Evolutionary conservation across 2,888 invertebrate species (phyloP), one percentile per base, ranked within the genome.

Genomic region (Pristionchus exspectatus): DNA sequence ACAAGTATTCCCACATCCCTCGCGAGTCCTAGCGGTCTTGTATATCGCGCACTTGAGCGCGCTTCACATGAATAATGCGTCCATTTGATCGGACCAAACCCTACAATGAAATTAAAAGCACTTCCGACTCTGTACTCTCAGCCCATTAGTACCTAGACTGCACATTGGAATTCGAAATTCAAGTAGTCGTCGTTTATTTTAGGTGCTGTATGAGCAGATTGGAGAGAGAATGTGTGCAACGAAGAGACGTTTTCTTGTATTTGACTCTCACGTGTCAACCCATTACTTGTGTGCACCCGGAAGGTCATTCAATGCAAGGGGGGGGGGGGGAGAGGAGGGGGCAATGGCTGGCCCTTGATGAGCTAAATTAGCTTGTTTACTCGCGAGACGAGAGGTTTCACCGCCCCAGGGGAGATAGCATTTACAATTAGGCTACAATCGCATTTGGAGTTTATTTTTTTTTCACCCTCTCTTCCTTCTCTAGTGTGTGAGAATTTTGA

Each of bases 321-420:
- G 66, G 66, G 7, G 24, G 21, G 74, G 18, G 66, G 66, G 7
- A 38, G 14, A n/a, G 30, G 0, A 38, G 2, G 63, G 9, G 7
- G 63, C 63, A 63, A 63, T 63, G 24, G 63, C n/a, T 38, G 81
- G 50, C 24, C 5, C 81, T 54, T 81, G 54, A 81, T 81, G 81
- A 54, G 81, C 50, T 81, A 54, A 81, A 81, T 81, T 54, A 54
- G 81, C 81, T 81, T 81, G 81, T 81, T 81, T 81, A 81, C 44
- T 50, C 44, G 44, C 81, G 50, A 10, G 63, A n/a, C 81, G 50
- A 10, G 63, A 7, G 63, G 63, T 63, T 63, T 63, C 63, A 10
- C n/a, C 63, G n/a, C 74, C 69, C 69, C 74, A 24, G 50, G 81
- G 50, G 81, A 81, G 72, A 21, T 30, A 24, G 44, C 33, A 77